Base-by-base conservation (phyloP, 1,140 invertebrate genomes). In the Pseudomyrmex concolor region DNA sequence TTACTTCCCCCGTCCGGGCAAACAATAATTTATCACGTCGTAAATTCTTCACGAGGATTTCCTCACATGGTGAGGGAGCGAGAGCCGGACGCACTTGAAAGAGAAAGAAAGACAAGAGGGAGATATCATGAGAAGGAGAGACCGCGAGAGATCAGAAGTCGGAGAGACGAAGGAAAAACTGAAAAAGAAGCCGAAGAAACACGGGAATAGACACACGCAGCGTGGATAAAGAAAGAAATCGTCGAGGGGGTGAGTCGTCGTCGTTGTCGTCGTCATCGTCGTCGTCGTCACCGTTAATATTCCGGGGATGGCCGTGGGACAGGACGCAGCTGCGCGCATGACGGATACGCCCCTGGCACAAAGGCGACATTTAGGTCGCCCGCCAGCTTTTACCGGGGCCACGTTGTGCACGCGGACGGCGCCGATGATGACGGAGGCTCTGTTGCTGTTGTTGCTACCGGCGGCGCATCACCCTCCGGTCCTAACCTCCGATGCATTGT, bases 331-430 rank as follows among this genome's bases (percentile, higher is more conserved):
- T 89, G 87, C 86, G 87, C 87, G 84, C 87, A 89, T 89, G 87
- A 88, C 87, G 85, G 86, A 86, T 89, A 89, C 86, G 86, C 87
- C 87, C 84, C 80, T 89, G 87, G 87, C 87, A 89, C 88, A 89
- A 89, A 89, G 86, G 86, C 87, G 86, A 89, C 87, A 89, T 89
- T 89, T 89, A 88, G 87, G 87, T 89, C 86, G 66, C 72, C 34
- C 81, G 73, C 78, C 74, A 85, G 87, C 87, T 89, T 89, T 88
- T 88, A 89, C 86, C 84, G 63, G 71, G 34, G 86, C 66, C 68
- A 54, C 72, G 54, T 62, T 87, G 59, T 87, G 83, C 72, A 73
- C 55, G 73, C 72, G 85, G 73, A 83, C 62, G 57, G 22, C 25
- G 51, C 73, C 34, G 66, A 57, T 67, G 80, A 86, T 66, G 76